A percentile compares a stretch with the other conserved stretches of the same genome.
Evolutionary conservation across 2,888 invertebrate species (phyloP).

Genomic region (Leptodirus hochenwartii): DNA sequence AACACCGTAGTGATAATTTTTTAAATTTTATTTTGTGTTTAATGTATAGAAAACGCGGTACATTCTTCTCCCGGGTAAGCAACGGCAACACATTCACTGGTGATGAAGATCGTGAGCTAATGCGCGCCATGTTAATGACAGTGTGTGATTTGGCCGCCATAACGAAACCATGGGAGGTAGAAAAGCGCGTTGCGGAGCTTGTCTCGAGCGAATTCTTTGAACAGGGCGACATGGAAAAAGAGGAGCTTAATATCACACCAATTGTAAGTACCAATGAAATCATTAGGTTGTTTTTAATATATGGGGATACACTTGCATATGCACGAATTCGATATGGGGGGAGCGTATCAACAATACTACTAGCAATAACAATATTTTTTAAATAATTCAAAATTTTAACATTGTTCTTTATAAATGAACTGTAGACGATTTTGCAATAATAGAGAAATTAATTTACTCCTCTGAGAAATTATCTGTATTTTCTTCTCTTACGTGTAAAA

Average conservation of each 20-base stretch:
- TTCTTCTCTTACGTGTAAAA: too few relatives aligned
- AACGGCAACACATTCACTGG: constrained; percentile 39
- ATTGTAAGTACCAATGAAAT: constrained; percentile 65
- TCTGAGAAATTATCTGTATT: too few relatives aligned
- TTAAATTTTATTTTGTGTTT: too few relatives aligned
- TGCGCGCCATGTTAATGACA: constrained; percentile 88
- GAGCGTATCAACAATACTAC: too few relatives aligned
- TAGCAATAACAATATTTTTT: too few relatives aligned
- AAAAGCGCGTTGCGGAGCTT: constrained; percentile 78
- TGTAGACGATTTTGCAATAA: too few relatives aligned
- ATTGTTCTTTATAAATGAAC: too few relatives aligned
- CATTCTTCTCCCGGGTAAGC: constrained; percentile 58
- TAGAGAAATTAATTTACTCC: too few relatives aligned
- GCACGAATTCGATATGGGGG: too few relatives aligned
- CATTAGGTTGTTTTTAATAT: neutral
- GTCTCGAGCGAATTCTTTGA: constrained; percentile 88
- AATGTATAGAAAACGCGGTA: constrained; percentile 57
- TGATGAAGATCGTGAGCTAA: constrained; percentile 60
- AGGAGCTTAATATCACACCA: constrained; percentile 77
- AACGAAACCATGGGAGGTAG: constrained; percentile 87
- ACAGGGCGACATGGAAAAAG: constrained; percentile 80
- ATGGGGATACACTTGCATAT: too few relatives aligned
- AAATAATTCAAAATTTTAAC: too few relatives aligned
- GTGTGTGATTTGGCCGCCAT: constrained; percentile 89
- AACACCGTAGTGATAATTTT: too few relatives aligned